Evolutionary conservation across 1,140 invertebrate genomes (phyloP).

Genomic region (Heliconius hermathena): DNA sequence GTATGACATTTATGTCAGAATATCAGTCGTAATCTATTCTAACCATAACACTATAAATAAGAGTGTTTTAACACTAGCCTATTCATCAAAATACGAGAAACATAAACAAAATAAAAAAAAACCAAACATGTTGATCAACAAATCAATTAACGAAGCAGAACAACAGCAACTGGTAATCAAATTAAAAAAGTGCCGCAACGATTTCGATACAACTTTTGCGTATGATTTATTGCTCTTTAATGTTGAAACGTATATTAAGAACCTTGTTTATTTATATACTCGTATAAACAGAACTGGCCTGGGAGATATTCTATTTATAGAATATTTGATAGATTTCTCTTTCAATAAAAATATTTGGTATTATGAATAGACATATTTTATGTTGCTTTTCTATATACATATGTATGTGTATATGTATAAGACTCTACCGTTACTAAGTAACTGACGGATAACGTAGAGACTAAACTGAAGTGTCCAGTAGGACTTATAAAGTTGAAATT

Average conservation of each 20-base stretch:
- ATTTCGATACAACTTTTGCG: constrained; percentile 38
- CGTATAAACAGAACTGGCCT: not conserved
- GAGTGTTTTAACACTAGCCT: no score
- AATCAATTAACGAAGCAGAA: constrained; percentile 34
- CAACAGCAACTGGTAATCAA: constrained; percentile 38
- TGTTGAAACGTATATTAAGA: constrained; percentile 3
- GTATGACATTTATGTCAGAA: no score
- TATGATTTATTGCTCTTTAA: constrained; percentile 40
- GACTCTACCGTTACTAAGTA: no score
- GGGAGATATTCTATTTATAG: not conserved
- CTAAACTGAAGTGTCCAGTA: no score
- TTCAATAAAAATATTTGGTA: not conserved
- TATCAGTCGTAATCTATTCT: no score
- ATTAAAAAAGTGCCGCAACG: constrained; percentile 42
- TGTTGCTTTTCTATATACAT: no score
- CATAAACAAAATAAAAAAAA: not conserved
- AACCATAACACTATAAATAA: no score
- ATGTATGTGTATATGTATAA: no score
- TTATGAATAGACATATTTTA: not conserved
- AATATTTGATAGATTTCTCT: not conserved
- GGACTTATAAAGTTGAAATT: no score
- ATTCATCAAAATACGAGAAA: not conserved
- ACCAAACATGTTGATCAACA: not conserved
- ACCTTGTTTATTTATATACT: not conserved
- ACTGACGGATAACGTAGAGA: no score